A percentile compares a stretch with the other conserved stretches of the same genome.
These are phyloP conservation scores for Rhodinocichla rosea DNA, from an alignment of 2,113 vertebrate species.

Conservation along the genomic window DNA sequence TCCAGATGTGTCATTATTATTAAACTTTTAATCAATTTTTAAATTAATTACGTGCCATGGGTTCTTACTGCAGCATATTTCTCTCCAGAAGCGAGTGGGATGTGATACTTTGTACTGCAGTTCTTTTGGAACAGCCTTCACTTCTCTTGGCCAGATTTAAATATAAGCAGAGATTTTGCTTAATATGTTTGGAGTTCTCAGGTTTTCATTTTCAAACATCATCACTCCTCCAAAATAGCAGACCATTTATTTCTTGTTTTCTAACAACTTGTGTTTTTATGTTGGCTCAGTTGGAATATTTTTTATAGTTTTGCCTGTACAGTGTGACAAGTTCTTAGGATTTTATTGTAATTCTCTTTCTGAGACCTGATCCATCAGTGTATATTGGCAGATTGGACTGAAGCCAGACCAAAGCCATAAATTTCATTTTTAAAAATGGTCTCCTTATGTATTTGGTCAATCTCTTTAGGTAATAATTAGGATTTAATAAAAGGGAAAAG, in stretches of 20 bases:
- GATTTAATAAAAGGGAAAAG: not conserved
- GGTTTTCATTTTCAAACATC: conserved; percentile 48
- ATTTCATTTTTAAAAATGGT: accelerated
- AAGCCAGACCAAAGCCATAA: not conserved
- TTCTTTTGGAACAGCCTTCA: not conserved
- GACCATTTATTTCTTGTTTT: conserved; percentile 49
- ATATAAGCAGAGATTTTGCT: conserved; percentile 14
- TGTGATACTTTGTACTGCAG: conserved; percentile 48
- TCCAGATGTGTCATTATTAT: not conserved
- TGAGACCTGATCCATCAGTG: not conserved
- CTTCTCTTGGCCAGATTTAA: conserved; percentile 41
- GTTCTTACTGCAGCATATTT: conserved; percentile 34
- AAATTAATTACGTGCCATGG: not conserved
- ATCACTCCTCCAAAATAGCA: conserved; percentile 29
- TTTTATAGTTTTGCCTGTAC: not conserved
- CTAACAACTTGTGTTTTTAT: conserved; percentile 33
- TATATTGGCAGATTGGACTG: not conserved
- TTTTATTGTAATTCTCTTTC: not conserved
- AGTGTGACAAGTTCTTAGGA: not conserved
- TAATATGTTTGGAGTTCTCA: conserved; percentile 21
- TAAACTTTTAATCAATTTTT: not conserved
- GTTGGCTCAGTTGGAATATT: not conserved
- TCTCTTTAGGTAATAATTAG: not conserved
- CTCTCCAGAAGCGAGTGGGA: conserved; percentile 48
- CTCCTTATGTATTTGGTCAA: not conserved